Base-by-base conservation (phyloP, 2,888 invertebrate genomes). In the Nomada goodeniana region DNA sequence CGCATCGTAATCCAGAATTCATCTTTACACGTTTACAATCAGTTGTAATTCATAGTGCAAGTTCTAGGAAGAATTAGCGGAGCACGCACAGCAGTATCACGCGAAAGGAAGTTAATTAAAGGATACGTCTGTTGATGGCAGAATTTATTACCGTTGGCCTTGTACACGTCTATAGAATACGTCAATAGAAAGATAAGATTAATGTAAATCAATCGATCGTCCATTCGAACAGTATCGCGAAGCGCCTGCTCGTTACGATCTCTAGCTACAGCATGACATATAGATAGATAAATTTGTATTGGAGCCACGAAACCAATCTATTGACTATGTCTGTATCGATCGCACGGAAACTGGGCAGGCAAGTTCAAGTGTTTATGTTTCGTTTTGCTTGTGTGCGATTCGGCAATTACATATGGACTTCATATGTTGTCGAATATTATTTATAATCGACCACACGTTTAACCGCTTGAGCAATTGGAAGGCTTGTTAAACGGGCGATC, bases 71-170 rank as follows among this genome's bases (percentile, higher is more conserved):
- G 7, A 7, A 36, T 36, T 36, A 36, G 5, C 36, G 7, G 5
- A 0, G 53, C 67, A 47, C 52, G 53, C 18, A 59, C 64, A 47
- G 59, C 52, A n/a, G 53, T 44, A 52, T 5, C 26, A 36, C 61
- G 42, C 11, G 42, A 68, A 55, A 68, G 68, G 68, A 67, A 44
- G n/a, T 44, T 69, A 69, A 69, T 57, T 57, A 69, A 73, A 73
- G 73, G 68, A 73, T 57, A 57, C 68, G 55, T 47, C 73, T 47
- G 29, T 29, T 73, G 13, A 73, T 57, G 29, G 29, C 44, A 0
- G 57, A 67, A 73, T 73, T 47, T 15, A 73, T 73, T 29, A 29
- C 44, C 9, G 29, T 42, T 29, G 67, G 29, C 55, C 53, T 72
- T 26, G 44, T 57, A 15, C 9, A 29, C 47, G 18, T 18, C 29